A percentile compares a stretch with the other conserved stretches of the same genome.
These are phyloP conservation scores for Lutraria rhynchaena DNA, from an alignment of 1,140 invertebrate genomes.

Conservation along the genomic window DNA sequence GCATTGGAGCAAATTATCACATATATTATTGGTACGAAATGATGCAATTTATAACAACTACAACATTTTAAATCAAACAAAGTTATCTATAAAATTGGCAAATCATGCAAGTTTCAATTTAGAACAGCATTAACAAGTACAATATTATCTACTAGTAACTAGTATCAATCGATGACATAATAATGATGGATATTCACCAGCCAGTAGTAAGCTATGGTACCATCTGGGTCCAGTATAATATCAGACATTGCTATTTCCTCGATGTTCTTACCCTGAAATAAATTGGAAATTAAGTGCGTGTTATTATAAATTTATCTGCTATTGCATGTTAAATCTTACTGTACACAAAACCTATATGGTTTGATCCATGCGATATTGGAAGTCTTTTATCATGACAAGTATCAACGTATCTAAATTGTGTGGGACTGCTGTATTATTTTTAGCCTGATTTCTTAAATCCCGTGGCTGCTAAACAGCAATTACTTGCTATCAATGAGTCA, in stretches of 20 bases:
- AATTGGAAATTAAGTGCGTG: not conserved
- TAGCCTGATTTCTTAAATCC: not conserved
- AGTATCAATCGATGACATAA: no score
- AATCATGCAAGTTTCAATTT: no score
- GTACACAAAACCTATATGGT: not conserved
- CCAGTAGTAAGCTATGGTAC: conserved; percentile 51
- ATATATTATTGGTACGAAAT: no score
- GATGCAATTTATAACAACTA: no score
- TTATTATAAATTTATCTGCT: not conserved
- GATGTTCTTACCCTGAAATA: conserved; percentile 17
- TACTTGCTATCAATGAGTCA: not conserved
- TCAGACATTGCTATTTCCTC: conserved; percentile 52
- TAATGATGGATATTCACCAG: conserved; percentile 47
- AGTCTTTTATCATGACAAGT: no score
- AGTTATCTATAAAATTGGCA: no score
- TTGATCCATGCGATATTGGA: not conserved
- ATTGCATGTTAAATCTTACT: not conserved
- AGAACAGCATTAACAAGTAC: no score
- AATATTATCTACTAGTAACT: no score
- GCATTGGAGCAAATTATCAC: no score
- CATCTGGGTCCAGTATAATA: conserved; percentile 54
- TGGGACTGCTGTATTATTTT: not conserved
- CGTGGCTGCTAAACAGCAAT: no score
- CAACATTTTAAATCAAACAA: no score
- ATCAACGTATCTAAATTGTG: not conserved